phyloP scores from a whole-genome alignment of 2,797 vertebrate species.

The Falco biarmicus region DNA sequence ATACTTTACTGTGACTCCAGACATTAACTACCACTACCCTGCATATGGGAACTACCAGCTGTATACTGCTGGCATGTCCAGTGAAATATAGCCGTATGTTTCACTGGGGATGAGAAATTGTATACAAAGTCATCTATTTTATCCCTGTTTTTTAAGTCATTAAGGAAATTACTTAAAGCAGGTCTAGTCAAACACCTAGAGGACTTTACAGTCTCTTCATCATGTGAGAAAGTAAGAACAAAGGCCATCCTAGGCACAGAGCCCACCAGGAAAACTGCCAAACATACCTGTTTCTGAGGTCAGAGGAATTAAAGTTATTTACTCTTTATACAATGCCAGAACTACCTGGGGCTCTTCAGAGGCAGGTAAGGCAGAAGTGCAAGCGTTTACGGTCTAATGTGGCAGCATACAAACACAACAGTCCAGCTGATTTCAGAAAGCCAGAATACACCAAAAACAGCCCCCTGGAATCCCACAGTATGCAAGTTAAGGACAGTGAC shows the following conservation, averaged over 20 bases:
- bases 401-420: fast-evolving
- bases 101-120: neutral
- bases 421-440: neutral
- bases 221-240: fast-evolving
- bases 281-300: neutral
- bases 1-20: neutral
- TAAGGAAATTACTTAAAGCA: neutral
- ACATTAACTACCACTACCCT: neutral
- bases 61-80: neutral
- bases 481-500: neutral
- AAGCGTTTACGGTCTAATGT: neutral
- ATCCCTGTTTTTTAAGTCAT: neutral
- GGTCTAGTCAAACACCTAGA: neutral
- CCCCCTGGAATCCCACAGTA: neutral
- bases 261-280: neutral
- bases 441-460: neutral
- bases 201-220: neutral
- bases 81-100: neutral
- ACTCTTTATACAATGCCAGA: neutral
- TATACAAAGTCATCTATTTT: neutral
- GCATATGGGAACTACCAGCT: neutral
- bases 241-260: neutral
- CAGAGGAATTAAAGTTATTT: neutral
- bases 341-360: neutral
- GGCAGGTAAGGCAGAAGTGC: neutral